These are phyloP conservation scores for Choloepus hoffmanni DNA, from an alignment of 2,113 vertebrate species.

Conservation along the genomic window DNA sequence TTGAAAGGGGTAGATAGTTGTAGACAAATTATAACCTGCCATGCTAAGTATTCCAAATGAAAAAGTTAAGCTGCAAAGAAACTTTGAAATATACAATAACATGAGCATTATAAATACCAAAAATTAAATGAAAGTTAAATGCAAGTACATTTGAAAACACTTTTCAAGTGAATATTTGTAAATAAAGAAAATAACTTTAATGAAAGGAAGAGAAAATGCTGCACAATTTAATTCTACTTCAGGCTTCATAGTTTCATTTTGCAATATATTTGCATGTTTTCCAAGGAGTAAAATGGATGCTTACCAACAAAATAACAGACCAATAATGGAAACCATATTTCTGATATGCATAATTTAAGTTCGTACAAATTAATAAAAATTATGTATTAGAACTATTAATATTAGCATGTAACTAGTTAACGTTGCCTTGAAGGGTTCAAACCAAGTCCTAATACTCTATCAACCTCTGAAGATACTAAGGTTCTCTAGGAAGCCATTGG, in stretches of 20 bases:
- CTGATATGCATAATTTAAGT: neutral
- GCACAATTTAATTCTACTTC: neutral
- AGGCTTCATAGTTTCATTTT: neutral
- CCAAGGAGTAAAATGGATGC: neutral
- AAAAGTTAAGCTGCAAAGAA: constrained; percentile 29
- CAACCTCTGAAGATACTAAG: neutral
- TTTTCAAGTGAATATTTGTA: neutral
- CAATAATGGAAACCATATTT: neutral
- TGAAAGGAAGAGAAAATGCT: neutral
- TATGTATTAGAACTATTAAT: neutral
- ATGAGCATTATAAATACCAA: neutral
- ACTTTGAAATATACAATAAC: constrained; percentile 2
- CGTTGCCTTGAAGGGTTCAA: neutral
- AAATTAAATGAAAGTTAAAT: neutral
- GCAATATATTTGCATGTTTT: neutral
- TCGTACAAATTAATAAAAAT: neutral
- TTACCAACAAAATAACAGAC: neutral
- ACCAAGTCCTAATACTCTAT: neutral
- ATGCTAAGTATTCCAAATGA: constrained; percentile 35
- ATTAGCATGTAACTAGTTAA: neutral
- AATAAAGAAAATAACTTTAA: neutral
- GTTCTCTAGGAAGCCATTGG: neutral
- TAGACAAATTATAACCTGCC: constrained; percentile 57
- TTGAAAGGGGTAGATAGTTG: constrained; percentile 75
- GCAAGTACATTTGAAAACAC: neutral